phyloP scores from a whole-genome alignment of 1,140 invertebrate species.

The Oryctes rhinoceros region DNA sequence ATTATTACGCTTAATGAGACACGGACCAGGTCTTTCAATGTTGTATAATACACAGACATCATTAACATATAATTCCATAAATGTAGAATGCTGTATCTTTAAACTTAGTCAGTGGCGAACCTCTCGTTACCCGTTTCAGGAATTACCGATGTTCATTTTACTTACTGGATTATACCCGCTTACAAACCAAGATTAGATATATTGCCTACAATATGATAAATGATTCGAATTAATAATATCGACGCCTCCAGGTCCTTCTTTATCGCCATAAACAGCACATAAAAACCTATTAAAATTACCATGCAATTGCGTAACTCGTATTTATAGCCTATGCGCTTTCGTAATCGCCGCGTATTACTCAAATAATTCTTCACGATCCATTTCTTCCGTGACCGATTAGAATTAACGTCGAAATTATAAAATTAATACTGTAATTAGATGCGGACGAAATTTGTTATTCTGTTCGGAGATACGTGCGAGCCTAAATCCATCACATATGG shows the following conservation, averaged over 20 bases:
- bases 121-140: too few species aligned
- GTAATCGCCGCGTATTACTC: not conserved
- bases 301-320: not conserved
- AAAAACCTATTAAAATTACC: not conserved
- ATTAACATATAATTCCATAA: too few species aligned
- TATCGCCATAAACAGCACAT: not conserved
- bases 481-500: not conserved
- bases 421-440: not conserved
- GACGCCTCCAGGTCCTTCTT: not conserved
- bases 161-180: too few species aligned
- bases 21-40: too few species aligned
- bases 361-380: not conserved
- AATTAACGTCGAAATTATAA: conserved; percentile 16
- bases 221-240: not conserved
- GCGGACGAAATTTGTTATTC: not conserved
- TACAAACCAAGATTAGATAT: not conserved
- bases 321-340: not conserved
- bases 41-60: too few species aligned
- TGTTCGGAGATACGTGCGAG: not conserved
- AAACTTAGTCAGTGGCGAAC: too few species aligned
- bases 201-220: not conserved
- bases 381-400: not conserved
- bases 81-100: too few species aligned
- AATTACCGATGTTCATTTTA: too few species aligned
- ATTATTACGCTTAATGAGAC: too few species aligned